A percentile compares a stretch with the other conserved stretches of the same genome.
Evolutionary conservation across 2,113 vertebrate genomes (phyloP).

Genomic region (Erpornis zantholeuca): DNA sequence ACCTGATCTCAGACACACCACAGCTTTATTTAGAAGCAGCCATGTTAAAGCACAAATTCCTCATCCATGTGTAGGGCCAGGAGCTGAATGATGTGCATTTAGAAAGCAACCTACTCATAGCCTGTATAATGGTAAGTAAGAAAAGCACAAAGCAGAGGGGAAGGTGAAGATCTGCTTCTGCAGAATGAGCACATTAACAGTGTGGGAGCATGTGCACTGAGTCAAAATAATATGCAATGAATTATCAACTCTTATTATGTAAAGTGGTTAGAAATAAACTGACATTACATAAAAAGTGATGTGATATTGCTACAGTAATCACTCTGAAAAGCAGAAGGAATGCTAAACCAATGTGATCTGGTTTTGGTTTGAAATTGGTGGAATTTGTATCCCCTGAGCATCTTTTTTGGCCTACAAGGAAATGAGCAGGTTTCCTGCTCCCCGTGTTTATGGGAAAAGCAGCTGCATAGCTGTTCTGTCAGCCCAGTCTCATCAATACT

Average conservation of each 20-base stretch:
- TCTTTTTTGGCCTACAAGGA: neutral
- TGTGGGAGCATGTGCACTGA: accelerated
- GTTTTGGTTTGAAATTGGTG: neutral
- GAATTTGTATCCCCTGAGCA: neutral
- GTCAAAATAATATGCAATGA: neutral
- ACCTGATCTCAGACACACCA: neutral
- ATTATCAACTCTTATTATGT: neutral
- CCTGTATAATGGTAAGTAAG: neutral
- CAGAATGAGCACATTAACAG: neutral
- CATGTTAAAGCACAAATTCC: neutral
- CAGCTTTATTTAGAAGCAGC: neutral
- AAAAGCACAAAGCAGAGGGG: neutral
- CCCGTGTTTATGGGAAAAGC: neutral
- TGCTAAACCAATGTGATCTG: neutral
- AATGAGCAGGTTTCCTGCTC: neutral
- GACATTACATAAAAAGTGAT: neutral
- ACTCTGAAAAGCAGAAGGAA: neutral
- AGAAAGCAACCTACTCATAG: neutral
- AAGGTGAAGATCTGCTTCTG: neutral
- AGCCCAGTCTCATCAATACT: neutral
- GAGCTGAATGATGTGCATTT: neutral
- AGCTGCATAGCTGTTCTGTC: neutral
- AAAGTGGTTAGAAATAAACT: neutral
- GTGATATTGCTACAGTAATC: neutral
- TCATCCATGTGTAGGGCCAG: neutral